A percentile compares a stretch with the other conserved stretches of the same genome.
phyloP scores from a whole-genome alignment of 2,888 invertebrate genomes.

The Coelopa pilipes region DNA sequence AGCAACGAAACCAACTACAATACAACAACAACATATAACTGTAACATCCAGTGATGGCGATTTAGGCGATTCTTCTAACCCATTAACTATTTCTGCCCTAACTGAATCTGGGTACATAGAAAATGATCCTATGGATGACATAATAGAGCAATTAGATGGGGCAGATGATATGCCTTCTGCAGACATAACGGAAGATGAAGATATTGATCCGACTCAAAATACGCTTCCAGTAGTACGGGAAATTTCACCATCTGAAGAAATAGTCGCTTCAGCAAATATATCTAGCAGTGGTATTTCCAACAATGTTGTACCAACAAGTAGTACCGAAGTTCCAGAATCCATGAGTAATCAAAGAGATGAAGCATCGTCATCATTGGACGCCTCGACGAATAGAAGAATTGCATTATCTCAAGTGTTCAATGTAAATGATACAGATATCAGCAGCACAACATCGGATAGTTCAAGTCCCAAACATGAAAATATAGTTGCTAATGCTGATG shows the following conservation, averaged over 20 bases:
- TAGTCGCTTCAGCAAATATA: not conserved
- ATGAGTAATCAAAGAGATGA: not conserved
- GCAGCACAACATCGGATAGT: slow-evolving; percentile 46
- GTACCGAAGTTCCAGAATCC: not conserved
- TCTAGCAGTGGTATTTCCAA: not conserved
- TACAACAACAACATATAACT: slow-evolving; percentile 41
- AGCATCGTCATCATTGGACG: slow-evolving; percentile 5
- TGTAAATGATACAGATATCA: slow-evolving; percentile 50
- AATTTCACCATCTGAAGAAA: not conserved
- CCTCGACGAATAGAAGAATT: not conserved
- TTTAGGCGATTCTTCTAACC: slow-evolving; percentile 43
- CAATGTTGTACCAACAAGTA: not conserved
- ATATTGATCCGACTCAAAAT: slow-evolving; percentile 39
- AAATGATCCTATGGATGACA: slow-evolving; percentile 61
- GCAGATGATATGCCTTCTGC: slow-evolving; percentile 49
- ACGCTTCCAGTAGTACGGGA: not conserved
- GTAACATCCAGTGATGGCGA: slow-evolving; percentile 38
- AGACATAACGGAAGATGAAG: slow-evolving; percentile 38
- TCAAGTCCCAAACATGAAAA: not conserved
- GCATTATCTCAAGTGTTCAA: not conserved
- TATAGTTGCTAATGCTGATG: not conserved
- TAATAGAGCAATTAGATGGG: slow-evolving; percentile 64
- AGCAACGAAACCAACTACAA: slow-evolving; percentile 46
- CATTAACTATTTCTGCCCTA: slow-evolving; percentile 48
- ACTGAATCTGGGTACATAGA: slow-evolving; percentile 51